Base-by-base conservation (phyloP, 1,140 invertebrate species). In the Hirudo medicinalis region DNA sequence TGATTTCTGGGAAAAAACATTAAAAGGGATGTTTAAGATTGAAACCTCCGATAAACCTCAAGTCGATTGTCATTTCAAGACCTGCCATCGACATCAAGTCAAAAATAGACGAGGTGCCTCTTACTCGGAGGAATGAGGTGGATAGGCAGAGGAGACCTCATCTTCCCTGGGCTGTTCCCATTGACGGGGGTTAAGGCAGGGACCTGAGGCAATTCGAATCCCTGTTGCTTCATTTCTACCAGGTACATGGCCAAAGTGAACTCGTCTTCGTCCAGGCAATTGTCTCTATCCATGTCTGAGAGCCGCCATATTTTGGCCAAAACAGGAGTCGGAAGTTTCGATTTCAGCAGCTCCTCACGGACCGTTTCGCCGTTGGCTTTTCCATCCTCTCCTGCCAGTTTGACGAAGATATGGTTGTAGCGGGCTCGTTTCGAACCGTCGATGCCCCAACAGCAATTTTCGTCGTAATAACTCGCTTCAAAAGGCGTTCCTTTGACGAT, bases 161-260 rank as follows among this genome's bases (percentile, higher is more conserved):
- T 9, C 17, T 63, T 63, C 8, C 29, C 29, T 15, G 22, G 22
- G 29, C 11, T 63, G 29, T 32, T 32, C 11, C 57, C 57, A 25
- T 25, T 32, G 57, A 25, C 1, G 8, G 57, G 9, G 11, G 22
- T 63, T 22, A 32, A 22, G 8, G 69, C 32, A 75, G 99, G 84
- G 75, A 90, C 87, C 11, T 86, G 80, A 4, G 97, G 97, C 73
- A 99, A 83, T 82, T 99, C 96, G 81, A 94, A 89, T 63, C 93
- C 94, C 75, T 94, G 91, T 70, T 94, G 73, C 76, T 85, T 85
- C 49, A 85, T 88, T 76, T 90, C 89, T 76, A 99, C 97, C 79
- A 99, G 87, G 85, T 99, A 94, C 89, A 96, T 95, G 0, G 96
- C 94, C 67, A 99, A 85, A 20, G 97, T 96, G 85, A 98, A 99